Evolutionary conservation across 2,113 vertebrate genomes (phyloP).

Genomic region (Scomber scombrus): DNA sequence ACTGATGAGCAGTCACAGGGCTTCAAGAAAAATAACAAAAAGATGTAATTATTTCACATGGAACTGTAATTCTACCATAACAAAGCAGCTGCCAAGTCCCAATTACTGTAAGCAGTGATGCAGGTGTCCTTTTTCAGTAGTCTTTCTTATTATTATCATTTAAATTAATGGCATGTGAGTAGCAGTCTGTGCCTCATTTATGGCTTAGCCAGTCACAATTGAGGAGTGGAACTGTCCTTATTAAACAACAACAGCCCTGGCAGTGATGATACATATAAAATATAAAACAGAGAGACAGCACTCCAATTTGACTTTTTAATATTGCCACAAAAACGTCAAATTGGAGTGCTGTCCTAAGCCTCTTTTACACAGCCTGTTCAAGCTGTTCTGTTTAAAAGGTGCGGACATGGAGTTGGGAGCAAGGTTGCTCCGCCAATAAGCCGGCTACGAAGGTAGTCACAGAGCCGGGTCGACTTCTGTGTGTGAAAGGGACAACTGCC

Average conservation of each 20-base stretch:
- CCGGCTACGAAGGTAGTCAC: too few relatives aligned
- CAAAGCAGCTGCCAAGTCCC: neutral
- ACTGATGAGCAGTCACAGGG: neutral
- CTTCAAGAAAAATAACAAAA: neutral
- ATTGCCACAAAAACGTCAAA: too few relatives aligned
- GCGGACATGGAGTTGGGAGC: too few relatives aligned
- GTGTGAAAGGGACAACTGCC: too few relatives aligned
- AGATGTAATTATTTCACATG: neutral
- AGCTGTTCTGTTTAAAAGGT: too few relatives aligned
- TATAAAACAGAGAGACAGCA: too few relatives aligned
- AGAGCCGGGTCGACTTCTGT: too few relatives aligned
- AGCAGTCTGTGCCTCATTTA: neutral
- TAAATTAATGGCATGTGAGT: neutral
- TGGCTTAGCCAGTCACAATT: neutral
- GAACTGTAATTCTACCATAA: neutral
- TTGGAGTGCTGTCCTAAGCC: too few relatives aligned
- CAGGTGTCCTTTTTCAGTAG: neutral
- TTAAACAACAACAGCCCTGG: neutral
- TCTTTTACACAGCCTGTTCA: too few relatives aligned
- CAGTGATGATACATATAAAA: neutral
- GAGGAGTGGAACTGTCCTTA: neutral
- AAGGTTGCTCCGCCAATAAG: too few relatives aligned
- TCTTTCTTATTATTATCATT: neutral
- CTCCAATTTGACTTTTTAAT: too few relatives aligned
- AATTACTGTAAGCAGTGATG: neutral